A percentile compares a stretch with the other conserved stretches of the same genome.
phyloP scores from a whole-genome alignment of 1,140 invertebrate genomes.

The Cephus cinctus region DNA sequence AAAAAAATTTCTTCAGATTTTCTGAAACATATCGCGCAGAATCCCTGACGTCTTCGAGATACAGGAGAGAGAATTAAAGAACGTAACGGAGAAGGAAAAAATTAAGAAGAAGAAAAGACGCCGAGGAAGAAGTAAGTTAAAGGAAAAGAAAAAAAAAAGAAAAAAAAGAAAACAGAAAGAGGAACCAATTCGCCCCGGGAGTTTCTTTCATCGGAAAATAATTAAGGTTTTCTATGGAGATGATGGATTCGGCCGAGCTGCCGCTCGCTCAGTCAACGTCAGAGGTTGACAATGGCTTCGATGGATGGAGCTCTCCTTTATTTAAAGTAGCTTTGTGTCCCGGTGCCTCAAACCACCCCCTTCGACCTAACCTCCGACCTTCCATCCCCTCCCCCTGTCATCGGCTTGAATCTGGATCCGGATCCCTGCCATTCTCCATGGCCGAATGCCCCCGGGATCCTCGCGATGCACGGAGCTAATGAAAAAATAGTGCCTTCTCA shows the following conservation, averaged over 20 bases:
- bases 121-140: conserved; percentile 8
- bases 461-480: conserved; percentile 22
- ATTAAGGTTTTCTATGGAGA: conserved; percentile 58
- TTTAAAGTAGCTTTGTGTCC: conserved; percentile 59
- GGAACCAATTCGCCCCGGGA: conserved; percentile 25
- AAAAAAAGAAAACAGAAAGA: conserved; percentile 20
- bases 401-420: conserved; percentile 30
- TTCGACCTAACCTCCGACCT: conserved; percentile 20
- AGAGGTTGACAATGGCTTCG: conserved; percentile 55
- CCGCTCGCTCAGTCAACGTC: conserved; percentile 56
- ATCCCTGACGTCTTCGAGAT: too few species aligned
- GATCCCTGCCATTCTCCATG: conserved; percentile 18
- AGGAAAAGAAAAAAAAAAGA: conserved; percentile 13
- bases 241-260: conserved; percentile 51
- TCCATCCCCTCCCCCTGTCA: not conserved
- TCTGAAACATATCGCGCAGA: too few species aligned
- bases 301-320: conserved; percentile 56
- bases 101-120: too few species aligned
- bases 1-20: too few species aligned
- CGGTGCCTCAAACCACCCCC: conserved; percentile 16
- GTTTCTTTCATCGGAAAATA: conserved; percentile 57
- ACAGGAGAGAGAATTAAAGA: too few species aligned
- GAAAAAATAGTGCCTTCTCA: conserved; percentile 40
- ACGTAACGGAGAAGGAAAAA: too few species aligned
- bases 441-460: not conserved